Conservation (phyloP, 2,113 vertebrate genomes). For the Phylloscopus whistleri region DNA sequence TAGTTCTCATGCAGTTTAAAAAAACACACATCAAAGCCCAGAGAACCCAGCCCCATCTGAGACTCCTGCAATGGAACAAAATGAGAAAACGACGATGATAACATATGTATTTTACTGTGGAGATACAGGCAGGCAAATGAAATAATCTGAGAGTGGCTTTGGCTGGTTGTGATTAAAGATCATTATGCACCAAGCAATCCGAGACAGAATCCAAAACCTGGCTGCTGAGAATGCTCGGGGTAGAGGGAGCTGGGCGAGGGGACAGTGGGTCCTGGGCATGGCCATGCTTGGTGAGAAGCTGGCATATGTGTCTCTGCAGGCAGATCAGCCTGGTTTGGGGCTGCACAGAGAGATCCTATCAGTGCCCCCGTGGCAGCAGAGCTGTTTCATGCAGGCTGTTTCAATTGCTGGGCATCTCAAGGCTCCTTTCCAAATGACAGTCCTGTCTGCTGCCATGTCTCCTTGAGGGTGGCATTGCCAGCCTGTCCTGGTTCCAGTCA, state of each 20-base stretch:
- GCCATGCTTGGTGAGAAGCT: neutral
- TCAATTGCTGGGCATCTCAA: neutral
- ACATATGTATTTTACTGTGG: constrained; percentile 6
- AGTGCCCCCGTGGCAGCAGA: fast-evolving
- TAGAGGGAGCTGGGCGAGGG: fast-evolving
- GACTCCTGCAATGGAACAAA: constrained; percentile 23
- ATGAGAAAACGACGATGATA: constrained; percentile 34
- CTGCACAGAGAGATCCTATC: neutral
- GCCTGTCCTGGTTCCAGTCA: neutral
- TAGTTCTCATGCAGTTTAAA: constrained; percentile 63
- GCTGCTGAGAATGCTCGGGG: neutral
- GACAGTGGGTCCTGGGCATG: neutral
- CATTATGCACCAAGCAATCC: fast-evolving
- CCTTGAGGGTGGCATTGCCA: neutral
- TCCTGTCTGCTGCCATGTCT: neutral
- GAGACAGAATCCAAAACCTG: neutral
- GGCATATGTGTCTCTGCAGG: fast-evolving
- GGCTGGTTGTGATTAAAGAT: constrained; percentile 22
- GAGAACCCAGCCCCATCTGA: neutral
- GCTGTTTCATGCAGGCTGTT: neutral
- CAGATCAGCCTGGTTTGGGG: neutral
- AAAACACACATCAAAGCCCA: constrained; percentile 54
- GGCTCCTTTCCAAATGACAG: neutral
- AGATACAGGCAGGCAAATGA: neutral
- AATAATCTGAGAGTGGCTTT: neutral